Evolutionary conservation across 2,888 invertebrate genomes (phyloP).

Genomic region (Lasiommata megera): DNA sequence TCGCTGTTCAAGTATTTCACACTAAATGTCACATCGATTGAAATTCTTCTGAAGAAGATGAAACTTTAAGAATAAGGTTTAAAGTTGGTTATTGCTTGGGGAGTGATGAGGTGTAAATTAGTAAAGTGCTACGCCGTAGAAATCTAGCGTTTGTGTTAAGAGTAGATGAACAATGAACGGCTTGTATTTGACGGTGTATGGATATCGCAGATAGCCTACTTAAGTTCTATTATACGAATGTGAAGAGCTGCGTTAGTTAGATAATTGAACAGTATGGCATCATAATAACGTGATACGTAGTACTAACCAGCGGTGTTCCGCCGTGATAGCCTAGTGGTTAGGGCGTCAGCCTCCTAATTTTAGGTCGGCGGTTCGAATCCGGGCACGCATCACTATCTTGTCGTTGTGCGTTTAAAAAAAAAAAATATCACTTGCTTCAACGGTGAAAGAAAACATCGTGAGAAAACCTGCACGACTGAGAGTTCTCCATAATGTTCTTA

Average conservation of each 20-base stretch:
- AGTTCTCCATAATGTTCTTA: too few relatives aligned
- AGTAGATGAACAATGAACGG: conserved; percentile 9
- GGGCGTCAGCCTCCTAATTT: too few relatives aligned
- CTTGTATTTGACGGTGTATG: conserved; percentile 3
- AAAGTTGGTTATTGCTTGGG: neutral
- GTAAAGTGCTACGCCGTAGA: conserved; percentile 14
- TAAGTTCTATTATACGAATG: conserved; percentile 10
- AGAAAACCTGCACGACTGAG: too few relatives aligned
- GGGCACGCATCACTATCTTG: too few relatives aligned
- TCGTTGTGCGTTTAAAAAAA: too few relatives aligned
- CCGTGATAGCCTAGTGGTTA: too few relatives aligned
- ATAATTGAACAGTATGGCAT: neutral
- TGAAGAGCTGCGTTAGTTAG: conserved; percentile 7
- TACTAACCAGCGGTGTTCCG: too few relatives aligned
- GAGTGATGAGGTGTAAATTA: neutral
- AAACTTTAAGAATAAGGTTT: neutral
- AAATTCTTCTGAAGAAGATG: neutral
- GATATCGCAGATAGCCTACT: conserved; percentile 6
- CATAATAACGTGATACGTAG: neutral
- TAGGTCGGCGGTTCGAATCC: too few relatives aligned
- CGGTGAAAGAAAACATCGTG: too few relatives aligned
- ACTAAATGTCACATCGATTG: conserved; percentile 9
- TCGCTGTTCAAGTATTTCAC: neutral
- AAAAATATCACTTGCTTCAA: too few relatives aligned
- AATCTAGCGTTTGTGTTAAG: conserved; percentile 7